Conservation (phyloP, 2,888 invertebrate species). For the Reticulitermes lucifugus region DNA sequence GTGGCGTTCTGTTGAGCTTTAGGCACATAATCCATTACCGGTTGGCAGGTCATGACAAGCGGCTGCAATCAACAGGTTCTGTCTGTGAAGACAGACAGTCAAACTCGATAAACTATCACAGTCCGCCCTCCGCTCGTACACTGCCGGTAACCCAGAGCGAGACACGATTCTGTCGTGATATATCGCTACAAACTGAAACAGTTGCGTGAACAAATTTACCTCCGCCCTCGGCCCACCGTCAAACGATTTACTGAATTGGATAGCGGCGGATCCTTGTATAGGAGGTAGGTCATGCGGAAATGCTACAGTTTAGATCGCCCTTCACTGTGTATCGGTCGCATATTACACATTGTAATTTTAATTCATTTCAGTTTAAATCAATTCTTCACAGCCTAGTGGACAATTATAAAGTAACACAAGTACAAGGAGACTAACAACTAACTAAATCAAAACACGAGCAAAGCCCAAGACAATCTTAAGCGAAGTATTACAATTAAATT, state of each 20-base stretch:
- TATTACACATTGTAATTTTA: no score
- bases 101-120: not conserved
- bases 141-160: not conserved
- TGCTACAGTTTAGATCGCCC: no score
- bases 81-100: not conserved
- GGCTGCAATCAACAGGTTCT: not conserved
- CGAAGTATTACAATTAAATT: no score
- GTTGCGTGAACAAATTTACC: not conserved
- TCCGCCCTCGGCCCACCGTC: not conserved
- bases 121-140: not conserved
- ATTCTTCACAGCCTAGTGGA: no score
- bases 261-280: not conserved
- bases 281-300: no score
- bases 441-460: no score
- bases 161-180: not conserved
- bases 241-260: not conserved
- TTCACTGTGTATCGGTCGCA: no score
- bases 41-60: not conserved
- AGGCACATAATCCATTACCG: conserved; percentile 5
- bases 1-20: no score
- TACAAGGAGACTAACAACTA: no score
- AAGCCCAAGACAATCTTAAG: no score
- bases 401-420: no score
- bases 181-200: not conserved
- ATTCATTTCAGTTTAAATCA: no score